These are phyloP conservation scores for Cyclura pinguis DNA, from an alignment of 2,797 vertebrate species.

Conservation along the genomic window DNA sequence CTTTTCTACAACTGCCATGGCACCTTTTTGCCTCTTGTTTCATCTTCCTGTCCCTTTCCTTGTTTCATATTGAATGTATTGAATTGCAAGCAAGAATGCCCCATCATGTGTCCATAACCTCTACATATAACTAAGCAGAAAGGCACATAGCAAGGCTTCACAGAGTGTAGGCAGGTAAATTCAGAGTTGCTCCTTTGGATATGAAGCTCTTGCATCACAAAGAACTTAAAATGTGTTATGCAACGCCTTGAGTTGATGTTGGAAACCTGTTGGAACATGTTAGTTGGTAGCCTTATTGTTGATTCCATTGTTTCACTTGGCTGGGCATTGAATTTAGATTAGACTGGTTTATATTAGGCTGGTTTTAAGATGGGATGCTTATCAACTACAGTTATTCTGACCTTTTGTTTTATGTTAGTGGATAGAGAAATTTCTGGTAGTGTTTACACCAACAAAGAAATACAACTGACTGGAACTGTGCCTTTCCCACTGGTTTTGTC, in stretches of 20 bases:
- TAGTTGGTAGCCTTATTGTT: not conserved
- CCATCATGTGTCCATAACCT: not conserved
- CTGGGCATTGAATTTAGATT: not conserved
- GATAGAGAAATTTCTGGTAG: not conserved
- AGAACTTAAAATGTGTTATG: not conserved
- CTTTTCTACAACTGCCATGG: not conserved
- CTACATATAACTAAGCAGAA: not conserved
- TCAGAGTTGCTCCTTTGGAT: not conserved
- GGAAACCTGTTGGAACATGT: not conserved
- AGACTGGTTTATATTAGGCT: not conserved
- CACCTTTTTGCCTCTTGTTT: not conserved
- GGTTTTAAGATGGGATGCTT: not conserved
- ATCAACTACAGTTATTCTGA: not conserved
- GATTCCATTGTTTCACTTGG: too few relatives aligned
- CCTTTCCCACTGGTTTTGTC: not conserved
- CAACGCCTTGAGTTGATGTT: not conserved
- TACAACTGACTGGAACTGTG: slow-evolving; percentile 17
- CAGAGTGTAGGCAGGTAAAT: not conserved
- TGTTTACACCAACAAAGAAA: slow-evolving; percentile 1
- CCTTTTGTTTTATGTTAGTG: slow-evolving; percentile 1
- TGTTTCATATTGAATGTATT: not conserved
- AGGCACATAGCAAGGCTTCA: not conserved
- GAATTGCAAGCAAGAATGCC: not conserved
- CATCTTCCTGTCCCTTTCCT: not conserved
- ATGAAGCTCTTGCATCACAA: not conserved